Conservation (phyloP, 2,113 vertebrate species). For the Oreocharis arfaki region DNA sequence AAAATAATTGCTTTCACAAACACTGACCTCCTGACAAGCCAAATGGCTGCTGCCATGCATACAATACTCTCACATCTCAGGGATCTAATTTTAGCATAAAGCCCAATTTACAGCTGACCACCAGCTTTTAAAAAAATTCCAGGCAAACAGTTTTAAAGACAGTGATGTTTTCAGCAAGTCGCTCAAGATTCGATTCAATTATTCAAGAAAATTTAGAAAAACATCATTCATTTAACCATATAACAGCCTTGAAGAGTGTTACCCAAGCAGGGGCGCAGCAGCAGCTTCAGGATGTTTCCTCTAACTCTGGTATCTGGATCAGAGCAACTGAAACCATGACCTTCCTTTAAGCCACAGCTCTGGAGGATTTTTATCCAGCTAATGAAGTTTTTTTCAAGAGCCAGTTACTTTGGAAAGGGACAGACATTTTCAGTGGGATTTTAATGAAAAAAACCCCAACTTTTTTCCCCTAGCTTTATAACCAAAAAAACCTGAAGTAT, state of each 20-base stretch:
- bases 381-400: neutral
- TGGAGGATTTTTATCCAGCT: neutral
- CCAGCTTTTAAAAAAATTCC: neutral
- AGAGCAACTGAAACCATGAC: neutral
- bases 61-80: neutral
- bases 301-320: neutral
- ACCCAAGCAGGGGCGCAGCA: neutral
- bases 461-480: neutral
- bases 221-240: neutral
- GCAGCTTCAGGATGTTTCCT: neutral
- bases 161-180: neutral
- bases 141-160: neutral
- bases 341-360: neutral
- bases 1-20: conserved; percentile 27
- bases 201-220: neutral
- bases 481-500: neutral
- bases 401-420: neutral
- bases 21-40: neutral
- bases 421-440: neutral
- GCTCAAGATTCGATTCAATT: neutral
- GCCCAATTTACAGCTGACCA: neutral
- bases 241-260: neutral
- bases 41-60: neutral
- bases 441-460: neutral
- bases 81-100: neutral